Evolutionary conservation across 2,113 vertebrate species (phyloP).

Genomic region (Hepsetus odoe): DNA sequence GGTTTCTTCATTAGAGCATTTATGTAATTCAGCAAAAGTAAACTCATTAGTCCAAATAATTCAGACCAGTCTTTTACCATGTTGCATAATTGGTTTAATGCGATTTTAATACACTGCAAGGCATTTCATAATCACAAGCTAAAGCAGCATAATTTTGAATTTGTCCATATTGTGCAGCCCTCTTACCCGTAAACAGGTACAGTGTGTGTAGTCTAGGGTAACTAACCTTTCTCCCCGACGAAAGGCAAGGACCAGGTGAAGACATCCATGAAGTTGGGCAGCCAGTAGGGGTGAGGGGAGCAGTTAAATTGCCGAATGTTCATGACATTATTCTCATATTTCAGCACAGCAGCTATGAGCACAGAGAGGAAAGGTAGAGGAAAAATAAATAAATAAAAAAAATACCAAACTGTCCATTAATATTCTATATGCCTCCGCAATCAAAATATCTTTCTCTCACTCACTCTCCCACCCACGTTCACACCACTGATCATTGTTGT

Average conservation of each 20-base stretch:
- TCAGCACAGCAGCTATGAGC: constrained; percentile 91
- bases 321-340: constrained; percentile 99
- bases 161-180: too few relatives aligned
- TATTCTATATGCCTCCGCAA: background rate
- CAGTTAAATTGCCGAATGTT: constrained; percentile 99
- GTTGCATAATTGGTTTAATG: background rate
- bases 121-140: too few relatives aligned
- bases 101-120: background rate
- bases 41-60: too few relatives aligned
- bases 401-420: background rate
- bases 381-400: background rate
- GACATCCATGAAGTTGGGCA: constrained; percentile 98
- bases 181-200: background rate
- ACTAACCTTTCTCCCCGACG: constrained; percentile 93
- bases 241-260: constrained; percentile 98
- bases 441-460: background rate
- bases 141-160: too few relatives aligned
- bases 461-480: constrained; percentile 20
- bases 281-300: constrained; percentile 97
- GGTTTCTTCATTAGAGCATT: too few relatives aligned
- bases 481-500: background rate
- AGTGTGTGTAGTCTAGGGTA: background rate
- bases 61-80: background rate
- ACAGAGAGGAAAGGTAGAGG: background rate
- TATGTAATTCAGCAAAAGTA: background rate